These are phyloP conservation scores for Papilio dardanus DNA, from an alignment of 1,140 invertebrate species.

Conservation along the genomic window DNA sequence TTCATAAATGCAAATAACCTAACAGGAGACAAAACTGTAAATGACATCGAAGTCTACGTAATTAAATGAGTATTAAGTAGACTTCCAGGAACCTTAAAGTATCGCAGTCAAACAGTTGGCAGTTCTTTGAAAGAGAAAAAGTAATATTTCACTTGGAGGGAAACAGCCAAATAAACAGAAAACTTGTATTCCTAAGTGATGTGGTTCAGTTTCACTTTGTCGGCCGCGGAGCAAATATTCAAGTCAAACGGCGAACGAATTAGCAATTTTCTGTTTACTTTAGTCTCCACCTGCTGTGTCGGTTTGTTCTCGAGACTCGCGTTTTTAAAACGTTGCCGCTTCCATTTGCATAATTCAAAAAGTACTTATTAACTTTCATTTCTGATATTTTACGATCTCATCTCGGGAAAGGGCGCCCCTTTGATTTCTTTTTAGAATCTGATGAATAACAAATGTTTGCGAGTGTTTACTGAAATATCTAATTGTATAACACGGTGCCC, in stretches of 20 bases:
- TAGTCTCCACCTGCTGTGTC: constrained; percentile 51
- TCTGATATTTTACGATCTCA: constrained; percentile 27
- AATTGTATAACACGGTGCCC: neutral
- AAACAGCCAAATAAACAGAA: constrained; percentile 11
- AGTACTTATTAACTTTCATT: constrained; percentile 36
- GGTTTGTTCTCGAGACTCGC: constrained; percentile 45
- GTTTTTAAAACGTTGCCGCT: constrained; percentile 41
- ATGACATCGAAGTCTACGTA: neutral
- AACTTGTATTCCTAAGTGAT: constrained; percentile 41
- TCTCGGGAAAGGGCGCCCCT: neutral
- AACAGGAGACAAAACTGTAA: neutral
- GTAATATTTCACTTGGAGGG: constrained; percentile 11
- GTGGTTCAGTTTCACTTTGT: constrained; percentile 39
- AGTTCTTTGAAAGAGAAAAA: constrained; percentile 20
- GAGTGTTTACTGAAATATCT: neutral
- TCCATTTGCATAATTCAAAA: constrained; percentile 38
- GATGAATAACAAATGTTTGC: neutral
- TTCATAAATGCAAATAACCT: neutral
- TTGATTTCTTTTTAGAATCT: neutral
- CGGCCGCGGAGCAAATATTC: constrained; percentile 38
- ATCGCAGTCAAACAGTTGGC: neutral
- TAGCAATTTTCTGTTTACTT: constrained; percentile 49
- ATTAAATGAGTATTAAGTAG: neutral
- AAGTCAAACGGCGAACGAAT: constrained; percentile 44
- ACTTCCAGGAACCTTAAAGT: neutral